Evolutionary conservation across 2,113 vertebrate genomes (phyloP).

Genomic region (Cariama cristata): DNA sequence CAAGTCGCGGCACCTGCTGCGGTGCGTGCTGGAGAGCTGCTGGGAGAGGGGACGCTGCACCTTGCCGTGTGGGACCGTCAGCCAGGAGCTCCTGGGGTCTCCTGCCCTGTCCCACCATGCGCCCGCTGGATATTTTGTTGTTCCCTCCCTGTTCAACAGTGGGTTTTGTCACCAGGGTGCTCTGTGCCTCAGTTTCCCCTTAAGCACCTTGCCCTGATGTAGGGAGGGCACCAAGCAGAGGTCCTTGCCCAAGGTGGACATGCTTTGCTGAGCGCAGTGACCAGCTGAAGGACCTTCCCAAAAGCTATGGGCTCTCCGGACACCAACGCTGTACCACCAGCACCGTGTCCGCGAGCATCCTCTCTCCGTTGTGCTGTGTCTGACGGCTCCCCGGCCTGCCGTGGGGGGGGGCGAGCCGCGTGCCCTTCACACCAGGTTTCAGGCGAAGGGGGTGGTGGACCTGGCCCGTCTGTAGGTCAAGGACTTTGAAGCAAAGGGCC

Average conservation of each 20-base stretch:
- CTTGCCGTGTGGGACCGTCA: neutral
- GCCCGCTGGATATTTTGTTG: accelerated
- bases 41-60: neutral
- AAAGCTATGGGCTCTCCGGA: neutral
- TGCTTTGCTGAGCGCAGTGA: neutral
- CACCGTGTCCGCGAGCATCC: accelerated
- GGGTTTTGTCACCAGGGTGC: neutral
- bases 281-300: neutral
- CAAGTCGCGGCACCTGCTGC: accelerated
- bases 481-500: neutral
- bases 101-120: neutral
- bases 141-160: too few relatives aligned
- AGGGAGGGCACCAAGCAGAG: too few relatives aligned
- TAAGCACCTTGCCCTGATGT: neutral
- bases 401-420: accelerated
- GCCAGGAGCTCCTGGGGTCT: neutral
- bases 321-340: neutral
- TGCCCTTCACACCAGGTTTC: neutral
- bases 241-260: neutral
- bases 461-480: neutral
- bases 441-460: neutral
- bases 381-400: neutral
- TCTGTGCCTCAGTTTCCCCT: neutral
- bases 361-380: accelerated
- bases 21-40: accelerated